These are phyloP conservation scores for Notothenia rossii DNA, from an alignment of 2,113 vertebrate genomes.

Conservation along the genomic window DNA sequence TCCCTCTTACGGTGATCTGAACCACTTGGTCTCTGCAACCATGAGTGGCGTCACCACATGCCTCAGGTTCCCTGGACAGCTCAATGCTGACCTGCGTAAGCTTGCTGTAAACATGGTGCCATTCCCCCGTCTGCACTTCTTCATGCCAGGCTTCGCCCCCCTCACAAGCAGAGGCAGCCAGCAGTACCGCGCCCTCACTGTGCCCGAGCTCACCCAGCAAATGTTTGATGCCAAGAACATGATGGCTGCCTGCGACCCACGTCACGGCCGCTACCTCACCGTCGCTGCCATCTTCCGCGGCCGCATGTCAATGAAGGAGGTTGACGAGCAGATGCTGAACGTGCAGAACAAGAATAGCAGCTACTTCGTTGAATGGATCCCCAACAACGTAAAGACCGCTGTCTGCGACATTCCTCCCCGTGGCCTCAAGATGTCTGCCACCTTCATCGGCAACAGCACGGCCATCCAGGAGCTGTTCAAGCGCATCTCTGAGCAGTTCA, in stretches of 20 bases:
- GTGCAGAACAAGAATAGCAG: conserved; percentile 96
- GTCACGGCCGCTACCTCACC: conserved; percentile 86
- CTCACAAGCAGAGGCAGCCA: conserved; percentile 87
- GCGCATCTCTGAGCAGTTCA: conserved; percentile 95
- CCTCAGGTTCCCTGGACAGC: conserved; percentile 87
- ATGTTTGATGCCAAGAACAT: conserved; percentile 89
- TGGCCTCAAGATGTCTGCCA: conserved; percentile 94
- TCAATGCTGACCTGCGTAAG: conserved; percentile 86
- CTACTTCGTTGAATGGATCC: conserved; percentile 96
- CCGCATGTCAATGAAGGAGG: conserved; percentile 90
- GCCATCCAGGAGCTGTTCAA: conserved; percentile 97
- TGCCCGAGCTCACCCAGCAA: conserved; percentile 87
- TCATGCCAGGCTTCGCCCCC: conserved; percentile 88
- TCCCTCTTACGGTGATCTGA: conserved; percentile 86
- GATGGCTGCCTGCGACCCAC: conserved; percentile 88
- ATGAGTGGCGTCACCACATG: conserved; percentile 89
- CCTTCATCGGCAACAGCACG: conserved; percentile 93
- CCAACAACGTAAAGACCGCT: conserved; percentile 94
- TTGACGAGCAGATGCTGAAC: conserved; percentile 92
- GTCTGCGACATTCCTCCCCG: conserved; percentile 93
- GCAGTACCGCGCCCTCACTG: conserved; percentile 86
- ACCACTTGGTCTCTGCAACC: conserved; percentile 87
- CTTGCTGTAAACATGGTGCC: conserved; percentile 89
- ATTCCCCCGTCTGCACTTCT: conserved; percentile 89
- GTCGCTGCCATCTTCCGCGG: conserved; percentile 87